Conservation (phyloP, 2,797 vertebrate genomes). For the Sebastes nivosus region DNA sequence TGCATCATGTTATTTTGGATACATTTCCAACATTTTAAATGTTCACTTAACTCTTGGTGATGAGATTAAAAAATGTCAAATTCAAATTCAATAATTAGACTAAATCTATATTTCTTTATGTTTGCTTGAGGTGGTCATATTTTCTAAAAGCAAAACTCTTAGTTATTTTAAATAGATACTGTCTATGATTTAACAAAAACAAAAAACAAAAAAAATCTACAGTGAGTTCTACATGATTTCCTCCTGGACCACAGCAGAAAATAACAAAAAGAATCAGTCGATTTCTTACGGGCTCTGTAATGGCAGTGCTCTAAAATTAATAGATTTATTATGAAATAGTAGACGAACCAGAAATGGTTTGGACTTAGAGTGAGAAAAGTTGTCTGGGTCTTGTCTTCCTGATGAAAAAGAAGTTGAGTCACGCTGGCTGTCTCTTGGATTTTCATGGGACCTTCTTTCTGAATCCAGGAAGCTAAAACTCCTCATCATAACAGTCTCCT, state of each 20-base stretch:
- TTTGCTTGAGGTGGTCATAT: neutral
- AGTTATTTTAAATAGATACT: too few species aligned
- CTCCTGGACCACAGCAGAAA: neutral
- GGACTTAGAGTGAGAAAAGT: neutral
- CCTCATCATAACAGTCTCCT: constrained; percentile 36
- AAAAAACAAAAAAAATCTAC: neutral
- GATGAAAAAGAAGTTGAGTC: neutral
- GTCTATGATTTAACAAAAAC: neutral
- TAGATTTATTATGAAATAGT: neutral
- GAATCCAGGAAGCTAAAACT: constrained; percentile 6
- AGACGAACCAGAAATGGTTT: neutral
- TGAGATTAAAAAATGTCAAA: neutral
- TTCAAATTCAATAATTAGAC: neutral
- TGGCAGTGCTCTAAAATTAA: too few species aligned
- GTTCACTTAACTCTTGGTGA: too few species aligned
- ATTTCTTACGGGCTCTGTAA: neutral
- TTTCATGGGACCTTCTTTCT: neutral
- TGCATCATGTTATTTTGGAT: too few species aligned
- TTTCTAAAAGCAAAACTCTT: neutral
- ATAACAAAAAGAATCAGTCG: neutral
- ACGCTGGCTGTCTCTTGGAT: neutral
- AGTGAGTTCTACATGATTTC: neutral
- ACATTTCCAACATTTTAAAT: neutral
- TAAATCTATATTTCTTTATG: neutral
- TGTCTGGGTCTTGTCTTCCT: constrained; percentile 15